Percentiles rank a stretch among this genome's conserved stretches.
Conservation (phyloP, 2,888 invertebrate species). For the Cerastis leucographa region DNA sequence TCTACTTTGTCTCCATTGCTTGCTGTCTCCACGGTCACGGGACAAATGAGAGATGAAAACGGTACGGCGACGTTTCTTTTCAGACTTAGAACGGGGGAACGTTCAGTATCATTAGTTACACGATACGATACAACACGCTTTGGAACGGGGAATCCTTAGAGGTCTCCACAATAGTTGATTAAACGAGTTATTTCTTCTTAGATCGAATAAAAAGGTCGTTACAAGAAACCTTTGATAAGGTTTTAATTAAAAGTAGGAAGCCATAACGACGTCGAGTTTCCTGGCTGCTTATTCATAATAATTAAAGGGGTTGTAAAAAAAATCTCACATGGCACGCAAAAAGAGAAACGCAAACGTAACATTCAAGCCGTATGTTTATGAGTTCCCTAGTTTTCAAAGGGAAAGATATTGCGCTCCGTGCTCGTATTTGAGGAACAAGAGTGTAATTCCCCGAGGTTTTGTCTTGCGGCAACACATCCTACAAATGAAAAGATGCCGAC, state of each 20-base stretch:
- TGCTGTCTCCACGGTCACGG: conserved; percentile 76
- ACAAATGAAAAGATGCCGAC: conserved; percentile 86
- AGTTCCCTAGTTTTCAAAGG: conserved; percentile 87
- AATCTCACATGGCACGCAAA: conserved; percentile 71
- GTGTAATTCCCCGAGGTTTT: conserved; percentile 88
- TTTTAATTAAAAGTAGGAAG: conserved; percentile 52
- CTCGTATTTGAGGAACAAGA: conserved; percentile 87
- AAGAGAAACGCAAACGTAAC: conserved; percentile 78
- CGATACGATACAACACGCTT: conserved; percentile 66
- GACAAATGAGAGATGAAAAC: conserved; percentile 83
- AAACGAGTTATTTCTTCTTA: conserved; percentile 44
- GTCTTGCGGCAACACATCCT: conserved; percentile 85
- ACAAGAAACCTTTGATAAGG: conserved; percentile 42
- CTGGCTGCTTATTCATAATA: conserved; percentile 55
- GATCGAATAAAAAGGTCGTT: conserved; percentile 40
- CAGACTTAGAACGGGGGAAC: conserved; percentile 64
- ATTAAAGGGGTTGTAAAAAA: conserved; percentile 67
- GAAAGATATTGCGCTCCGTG: conserved; percentile 84
- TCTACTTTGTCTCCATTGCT: conserved; percentile 85
- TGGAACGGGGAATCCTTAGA: conserved; percentile 44
- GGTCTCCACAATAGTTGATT: conserved; percentile 48
- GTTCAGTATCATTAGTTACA: conserved; percentile 78
- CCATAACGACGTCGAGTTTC: conserved; percentile 26
- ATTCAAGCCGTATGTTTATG: conserved; percentile 85
- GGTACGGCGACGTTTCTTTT: conserved; percentile 77